Base-by-base conservation (phyloP, 2,888 invertebrate genomes). In the Empis stercorea region DNA sequence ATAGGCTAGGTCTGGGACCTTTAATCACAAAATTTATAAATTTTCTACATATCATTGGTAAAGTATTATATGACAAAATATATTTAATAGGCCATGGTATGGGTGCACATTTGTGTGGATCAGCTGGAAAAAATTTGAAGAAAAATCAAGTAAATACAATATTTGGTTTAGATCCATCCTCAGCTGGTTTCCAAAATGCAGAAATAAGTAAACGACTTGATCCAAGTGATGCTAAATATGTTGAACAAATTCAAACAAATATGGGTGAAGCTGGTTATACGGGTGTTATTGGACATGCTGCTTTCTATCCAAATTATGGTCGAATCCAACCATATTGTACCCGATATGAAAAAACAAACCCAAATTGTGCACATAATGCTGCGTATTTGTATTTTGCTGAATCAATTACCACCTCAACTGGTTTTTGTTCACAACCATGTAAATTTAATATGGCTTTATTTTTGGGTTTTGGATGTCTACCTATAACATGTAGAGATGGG, bases 41-140 rank as follows among this genome's bases (percentile, higher is more conserved):
- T 14, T 63, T 61, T 51, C 47, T 72, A 15, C 56, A 64, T 2
- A 43, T 50, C n/a, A 51, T 52, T 2, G 57, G 59, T 2, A 51
- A 53, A 43, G 52, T 69, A 1, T 51, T 60, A 2, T 61, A 55
- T 14, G 55, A 59, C 5, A 59, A 59, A 43, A 61, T 65, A 3
- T 66, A 64, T 30, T 40, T 71, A 0, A 58, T 71, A 46, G 72
- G 72, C 1, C 71, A 71, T 46, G 70, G 70, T 1, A 46, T 72
- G 34, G 72, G 72, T 9, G 72, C 66, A 0, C 71, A 72, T 44
- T 57, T 69, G 7, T 62, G 63, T 0, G 70, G 71, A n/a, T 59
- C 67, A 43, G 64, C 66, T 1, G 71, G 71, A 6, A 62, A 62
- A 43, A n/a, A n/a, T 55, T 51, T 9, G 55, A n/a, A n/a, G n/a